These are phyloP conservation scores for Onychomys torridus DNA, from an alignment of 2,797 vertebrate genomes.

Conservation along the genomic window DNA sequence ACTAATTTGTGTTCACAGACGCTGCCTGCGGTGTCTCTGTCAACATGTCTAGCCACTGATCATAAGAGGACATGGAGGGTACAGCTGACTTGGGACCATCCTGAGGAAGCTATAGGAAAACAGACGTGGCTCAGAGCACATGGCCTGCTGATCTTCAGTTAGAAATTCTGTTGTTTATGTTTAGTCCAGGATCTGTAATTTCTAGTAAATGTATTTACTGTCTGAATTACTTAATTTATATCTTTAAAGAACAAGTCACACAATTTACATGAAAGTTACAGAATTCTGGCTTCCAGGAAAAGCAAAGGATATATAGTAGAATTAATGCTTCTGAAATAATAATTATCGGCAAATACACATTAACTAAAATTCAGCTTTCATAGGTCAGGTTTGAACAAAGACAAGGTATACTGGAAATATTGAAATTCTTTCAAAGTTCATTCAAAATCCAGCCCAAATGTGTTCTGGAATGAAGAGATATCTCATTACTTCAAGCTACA, in stretches of 20 bases:
- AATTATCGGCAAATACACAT: background rate
- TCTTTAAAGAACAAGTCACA: background rate
- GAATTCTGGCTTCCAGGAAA: constrained; percentile 32
- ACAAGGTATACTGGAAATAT: background rate
- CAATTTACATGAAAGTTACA: constrained; percentile 30
- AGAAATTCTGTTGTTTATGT: constrained; percentile 7
- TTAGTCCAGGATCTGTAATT: constrained; percentile 22
- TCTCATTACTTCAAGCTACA: background rate
- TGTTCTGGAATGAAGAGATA: background rate
- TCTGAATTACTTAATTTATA: constrained; percentile 41
- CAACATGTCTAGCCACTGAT: background rate
- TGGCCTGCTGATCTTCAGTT: background rate
- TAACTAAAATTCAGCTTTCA: constrained; percentile 26
- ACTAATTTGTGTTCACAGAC: background rate
- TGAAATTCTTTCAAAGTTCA: constrained; percentile 21
- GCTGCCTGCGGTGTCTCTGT: background rate
- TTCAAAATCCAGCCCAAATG: background rate
- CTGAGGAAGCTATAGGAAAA: background rate
- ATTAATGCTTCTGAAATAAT: constrained; percentile 26
- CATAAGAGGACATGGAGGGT: background rate
- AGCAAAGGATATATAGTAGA: background rate
- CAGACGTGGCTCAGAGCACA: background rate
- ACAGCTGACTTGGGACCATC: background rate
- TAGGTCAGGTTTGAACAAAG: constrained; percentile 25
- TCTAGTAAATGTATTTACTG: constrained; percentile 26